Conservation (phyloP, 2,888 invertebrate genomes). For the Neoscelio sp. region DNA sequence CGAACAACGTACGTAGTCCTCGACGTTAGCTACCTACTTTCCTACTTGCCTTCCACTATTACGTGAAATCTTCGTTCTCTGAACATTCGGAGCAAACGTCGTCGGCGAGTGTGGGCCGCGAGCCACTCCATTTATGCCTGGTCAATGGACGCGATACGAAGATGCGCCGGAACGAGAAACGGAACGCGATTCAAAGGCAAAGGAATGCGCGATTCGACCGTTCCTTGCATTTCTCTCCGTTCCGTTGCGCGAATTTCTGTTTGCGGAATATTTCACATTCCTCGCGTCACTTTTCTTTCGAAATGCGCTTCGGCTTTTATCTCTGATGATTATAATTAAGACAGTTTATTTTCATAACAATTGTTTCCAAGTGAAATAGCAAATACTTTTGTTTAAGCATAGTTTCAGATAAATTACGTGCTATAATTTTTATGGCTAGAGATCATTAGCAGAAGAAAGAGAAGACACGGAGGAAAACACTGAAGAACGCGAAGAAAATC, state of each 20-base stretch:
- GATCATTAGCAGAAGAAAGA: too few species aligned
- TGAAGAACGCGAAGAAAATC: too few species aligned
- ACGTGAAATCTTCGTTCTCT: constrained; percentile 44
- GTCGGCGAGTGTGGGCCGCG: constrained; percentile 13
- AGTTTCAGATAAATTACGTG: too few species aligned
- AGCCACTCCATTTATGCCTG: constrained; percentile 58
- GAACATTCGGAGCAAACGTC: constrained; percentile 8
- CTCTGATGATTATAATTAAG: constrained; percentile 18
- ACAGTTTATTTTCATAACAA: constrained; percentile 1
- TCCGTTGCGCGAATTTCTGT: constrained; percentile 12
- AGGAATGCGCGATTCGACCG: constrained; percentile 42
- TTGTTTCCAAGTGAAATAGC: neutral
- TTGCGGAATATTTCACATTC: constrained; percentile 40
- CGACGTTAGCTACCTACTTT: constrained; percentile 49
- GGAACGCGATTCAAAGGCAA: constrained; percentile 29
- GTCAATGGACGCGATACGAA: constrained; percentile 58
- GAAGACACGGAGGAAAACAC: too few species aligned
- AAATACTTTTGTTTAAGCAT: constrained; percentile 12
- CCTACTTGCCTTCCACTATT: constrained; percentile 37
- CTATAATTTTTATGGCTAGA: too few species aligned
- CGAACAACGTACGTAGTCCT: constrained; percentile 52
- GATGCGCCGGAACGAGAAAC: constrained; percentile 8
- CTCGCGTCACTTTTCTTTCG: constrained; percentile 13
- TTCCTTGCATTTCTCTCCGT: constrained; percentile 37
- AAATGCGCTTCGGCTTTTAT: constrained; percentile 1